Evolutionary conservation across 1,140 invertebrate species (phyloP), one percentile per base, ranked within the genome.

Genomic region (Mizuhopecten yessoensis): DNA sequence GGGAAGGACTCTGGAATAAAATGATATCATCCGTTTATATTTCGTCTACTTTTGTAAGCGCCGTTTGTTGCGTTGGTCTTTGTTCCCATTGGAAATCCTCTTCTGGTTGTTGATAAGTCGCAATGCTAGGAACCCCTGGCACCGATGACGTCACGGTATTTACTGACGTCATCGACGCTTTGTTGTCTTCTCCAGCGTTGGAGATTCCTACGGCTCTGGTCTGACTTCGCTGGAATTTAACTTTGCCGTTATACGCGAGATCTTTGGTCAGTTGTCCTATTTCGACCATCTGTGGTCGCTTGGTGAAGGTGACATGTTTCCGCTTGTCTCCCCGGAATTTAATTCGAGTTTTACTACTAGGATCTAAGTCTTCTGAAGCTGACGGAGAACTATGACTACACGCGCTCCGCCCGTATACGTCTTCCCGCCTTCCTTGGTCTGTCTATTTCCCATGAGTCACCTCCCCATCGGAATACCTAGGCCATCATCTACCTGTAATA

Each of bases 251-350:
- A 33, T 57, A 34, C 23, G 34, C 20, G 20, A 87, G 86, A 23
- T 87, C 91, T 33, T 34, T 45, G n/a, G 49, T 45, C 0, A 91
- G 29, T 88, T 90, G 42, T 11, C 91, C 91, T 33, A 90, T 34
- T 17, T 86, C 90, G 0, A 87, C 34, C 91, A 91, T 89, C 88
- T 90, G 89, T 0, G 91, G 91, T 23, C 86, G 87, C 3, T 49
- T n/a, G 11, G 89, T 91, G n/a, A 86, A 91, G 15, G 91, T 91
- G 20, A 49, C n/a, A 45, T 87, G 86, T 9, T 91, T 89, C n/a
- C 75, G 89, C 86, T 90, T 89, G 29, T 89, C 88, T 10, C 42
- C 86, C 34, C 45, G 34, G 88, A 91, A 91, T 45, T 91, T 89
- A 23, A 91, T 89, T 33, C 90, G 87, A 34, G 33, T 75, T 86